Conservation (phyloP, 2,888 invertebrate genomes). For the Nymphalis polychloros region DNA sequence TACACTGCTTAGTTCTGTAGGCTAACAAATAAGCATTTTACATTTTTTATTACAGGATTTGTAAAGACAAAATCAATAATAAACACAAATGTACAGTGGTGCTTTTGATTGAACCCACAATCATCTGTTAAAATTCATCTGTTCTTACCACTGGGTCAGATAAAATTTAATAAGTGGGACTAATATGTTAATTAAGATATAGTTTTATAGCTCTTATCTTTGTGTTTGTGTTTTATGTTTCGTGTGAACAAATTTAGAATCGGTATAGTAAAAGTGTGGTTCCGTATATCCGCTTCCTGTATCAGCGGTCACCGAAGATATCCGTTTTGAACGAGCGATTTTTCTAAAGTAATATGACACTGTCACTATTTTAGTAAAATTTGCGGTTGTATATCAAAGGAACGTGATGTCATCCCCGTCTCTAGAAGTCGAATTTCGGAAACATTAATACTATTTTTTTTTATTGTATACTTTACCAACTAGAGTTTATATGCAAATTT, state of each 20-base stretch:
- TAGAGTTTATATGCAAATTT: no score
- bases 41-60: no score
- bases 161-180: no score
- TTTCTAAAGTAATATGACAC: constrained; percentile 26
- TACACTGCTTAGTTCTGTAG: no score
- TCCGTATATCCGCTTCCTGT: constrained; percentile 48
- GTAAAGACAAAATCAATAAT: no score
- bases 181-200: neutral
- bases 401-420: neutral
- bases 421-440: neutral
- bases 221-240: neutral
- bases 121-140: no score
- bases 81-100: no score
- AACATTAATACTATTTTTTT: no score
- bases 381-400: neutral
- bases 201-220: neutral
- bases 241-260: constrained; percentile 39
- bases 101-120: no score
- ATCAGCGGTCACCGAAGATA: constrained; percentile 45
- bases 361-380: constrained; percentile 8
- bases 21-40: no score
- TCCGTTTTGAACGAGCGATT: constrained; percentile 44
- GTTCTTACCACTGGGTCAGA: no score
- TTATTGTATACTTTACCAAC: no score
- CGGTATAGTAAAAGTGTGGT: constrained; percentile 41